phyloP scores from a whole-genome alignment of 2,797 vertebrate genomes.

The Morelia viridis region DNA sequence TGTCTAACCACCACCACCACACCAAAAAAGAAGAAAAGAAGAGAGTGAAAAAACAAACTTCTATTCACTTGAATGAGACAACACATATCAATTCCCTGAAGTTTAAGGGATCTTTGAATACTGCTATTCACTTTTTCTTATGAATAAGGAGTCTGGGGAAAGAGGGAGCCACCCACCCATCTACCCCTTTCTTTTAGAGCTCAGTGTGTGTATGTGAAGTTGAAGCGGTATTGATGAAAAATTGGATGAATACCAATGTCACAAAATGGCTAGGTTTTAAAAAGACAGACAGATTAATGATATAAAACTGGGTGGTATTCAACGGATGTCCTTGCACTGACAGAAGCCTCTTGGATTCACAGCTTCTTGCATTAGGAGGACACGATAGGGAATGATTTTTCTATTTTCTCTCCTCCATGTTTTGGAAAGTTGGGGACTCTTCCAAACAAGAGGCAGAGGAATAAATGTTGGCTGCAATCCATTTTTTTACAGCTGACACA shows the following conservation, averaged over 20 bases:
- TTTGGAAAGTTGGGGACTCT: neutral
- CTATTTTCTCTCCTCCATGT: neutral
- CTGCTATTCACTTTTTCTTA: constrained; percentile 56
- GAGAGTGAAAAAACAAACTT: constrained; percentile 49
- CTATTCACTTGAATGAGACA: constrained; percentile 53
- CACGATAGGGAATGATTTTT: too few species aligned
- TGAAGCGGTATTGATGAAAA: neutral
- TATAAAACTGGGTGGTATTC: neutral
- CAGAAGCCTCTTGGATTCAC: neutral
- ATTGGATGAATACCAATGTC: constrained; percentile 6
- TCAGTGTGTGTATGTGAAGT: constrained; percentile 9
- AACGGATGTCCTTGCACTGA: neutral
- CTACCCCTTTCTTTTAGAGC: constrained; percentile 8
- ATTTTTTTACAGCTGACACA: neutral
- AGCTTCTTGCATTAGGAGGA: neutral
- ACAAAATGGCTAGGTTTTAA: constrained; percentile 1
- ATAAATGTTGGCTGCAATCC: neutral
- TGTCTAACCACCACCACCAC: neutral
- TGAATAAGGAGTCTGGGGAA: constrained; percentile 28
- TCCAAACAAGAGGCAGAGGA: neutral
- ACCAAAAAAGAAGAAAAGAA: constrained; percentile 8
- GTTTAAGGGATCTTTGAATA: constrained; percentile 59
- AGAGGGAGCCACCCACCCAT: neutral
- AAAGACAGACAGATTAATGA: neutral
- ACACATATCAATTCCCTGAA: constrained; percentile 47